phyloP scores from a whole-genome alignment of 2,113 vertebrate genomes.

The Australoheros scitulus region DNA sequence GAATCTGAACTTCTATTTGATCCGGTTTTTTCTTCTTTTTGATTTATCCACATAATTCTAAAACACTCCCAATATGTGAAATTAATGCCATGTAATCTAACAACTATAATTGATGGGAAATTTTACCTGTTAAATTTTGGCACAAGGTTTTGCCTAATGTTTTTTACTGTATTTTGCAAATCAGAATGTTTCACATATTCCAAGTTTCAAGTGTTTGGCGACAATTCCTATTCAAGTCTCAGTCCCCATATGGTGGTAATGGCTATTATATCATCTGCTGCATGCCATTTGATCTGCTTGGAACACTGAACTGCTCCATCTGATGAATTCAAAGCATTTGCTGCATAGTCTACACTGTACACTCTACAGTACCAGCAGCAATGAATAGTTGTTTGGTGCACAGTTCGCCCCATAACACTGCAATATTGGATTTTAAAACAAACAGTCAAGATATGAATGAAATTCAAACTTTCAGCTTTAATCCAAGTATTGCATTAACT shows the following conservation, averaged over 20 bases:
- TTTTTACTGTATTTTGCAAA: background rate
- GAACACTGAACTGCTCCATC: background rate
- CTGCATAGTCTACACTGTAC: background rate
- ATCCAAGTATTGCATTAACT: background rate
- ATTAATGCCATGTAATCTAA: background rate
- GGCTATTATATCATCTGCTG: background rate
- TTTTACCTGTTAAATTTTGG: background rate
- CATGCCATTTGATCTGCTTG: background rate
- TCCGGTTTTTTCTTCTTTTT: slow-evolving; percentile 23
- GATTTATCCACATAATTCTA: slow-evolving; percentile 28
- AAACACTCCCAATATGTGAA: background rate
- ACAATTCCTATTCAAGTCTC: background rate
- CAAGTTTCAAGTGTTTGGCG: background rate
- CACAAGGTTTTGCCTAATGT: background rate
- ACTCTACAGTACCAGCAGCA: too few species aligned
- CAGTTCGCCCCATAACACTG: too few species aligned
- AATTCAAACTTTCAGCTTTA: background rate
- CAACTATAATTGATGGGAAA: background rate
- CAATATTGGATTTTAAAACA: background rate
- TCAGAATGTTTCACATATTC: background rate
- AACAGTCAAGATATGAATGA: background rate
- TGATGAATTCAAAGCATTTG: background rate
- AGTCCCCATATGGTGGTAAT: background rate
- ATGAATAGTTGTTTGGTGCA: background rate
- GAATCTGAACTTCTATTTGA: slow-evolving; percentile 6